phyloP scores from a whole-genome alignment of 2,888 invertebrate species.

The Phytoseiulus persimilis region DNA sequence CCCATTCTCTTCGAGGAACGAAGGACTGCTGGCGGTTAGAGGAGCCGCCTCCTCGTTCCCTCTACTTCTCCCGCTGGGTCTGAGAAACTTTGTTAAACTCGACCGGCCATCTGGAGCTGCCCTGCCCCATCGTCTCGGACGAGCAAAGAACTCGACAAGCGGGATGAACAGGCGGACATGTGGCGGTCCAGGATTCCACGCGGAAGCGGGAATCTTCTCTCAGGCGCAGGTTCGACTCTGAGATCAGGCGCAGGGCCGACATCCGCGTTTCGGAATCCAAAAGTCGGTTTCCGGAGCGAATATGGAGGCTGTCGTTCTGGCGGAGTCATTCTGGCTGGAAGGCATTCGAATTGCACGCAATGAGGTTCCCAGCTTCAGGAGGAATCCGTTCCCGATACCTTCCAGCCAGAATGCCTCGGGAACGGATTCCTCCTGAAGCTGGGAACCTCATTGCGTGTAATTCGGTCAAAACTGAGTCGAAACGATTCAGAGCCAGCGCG shows the following conservation, averaged over 20 bases:
- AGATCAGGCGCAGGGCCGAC: neutral
- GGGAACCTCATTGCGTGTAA: no score
- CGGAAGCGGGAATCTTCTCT: neutral
- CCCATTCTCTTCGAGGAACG: neutral
- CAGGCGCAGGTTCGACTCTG: neutral
- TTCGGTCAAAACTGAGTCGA: no score
- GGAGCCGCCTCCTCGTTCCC: neutral
- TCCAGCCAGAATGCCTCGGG: no score
- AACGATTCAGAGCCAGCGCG: no score
- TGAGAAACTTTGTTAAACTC: neutral
- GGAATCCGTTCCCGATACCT: no score
- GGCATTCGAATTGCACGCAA: no score
- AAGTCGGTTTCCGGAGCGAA: no score
- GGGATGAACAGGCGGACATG: neutral
- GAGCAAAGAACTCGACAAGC: neutral
- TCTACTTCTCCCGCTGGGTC: neutral
- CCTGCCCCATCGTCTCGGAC: neutral
- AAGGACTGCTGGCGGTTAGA: neutral
- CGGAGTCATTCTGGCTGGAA: no score
- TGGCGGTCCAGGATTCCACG: neutral
- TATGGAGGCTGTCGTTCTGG: no score
- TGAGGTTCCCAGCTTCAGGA: no score
- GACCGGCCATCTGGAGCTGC: neutral
- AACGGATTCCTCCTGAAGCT: no score
- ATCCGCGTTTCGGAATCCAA: neutral